phyloP scores from a whole-genome alignment of 1,140 invertebrate genomes.

The Leptinotarsa texana region DNA sequence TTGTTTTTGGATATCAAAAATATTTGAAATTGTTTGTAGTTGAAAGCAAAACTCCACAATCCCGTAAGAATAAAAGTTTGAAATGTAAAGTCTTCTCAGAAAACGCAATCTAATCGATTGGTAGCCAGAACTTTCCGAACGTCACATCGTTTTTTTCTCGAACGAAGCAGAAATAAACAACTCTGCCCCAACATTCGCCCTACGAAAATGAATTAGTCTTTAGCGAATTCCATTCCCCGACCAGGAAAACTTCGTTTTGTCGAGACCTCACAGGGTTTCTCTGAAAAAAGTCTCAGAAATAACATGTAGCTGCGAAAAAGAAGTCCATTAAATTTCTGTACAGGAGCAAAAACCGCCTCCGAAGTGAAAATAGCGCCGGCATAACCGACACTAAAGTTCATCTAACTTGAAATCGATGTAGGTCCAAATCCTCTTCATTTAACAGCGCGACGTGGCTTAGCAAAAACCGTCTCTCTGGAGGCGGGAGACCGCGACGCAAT shows the following conservation, averaged over 20 bases:
- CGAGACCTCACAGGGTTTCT: too few species aligned
- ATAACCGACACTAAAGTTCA: constrained; percentile 24
- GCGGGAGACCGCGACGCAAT: constrained; percentile 43
- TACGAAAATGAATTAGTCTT: constrained; percentile 17
- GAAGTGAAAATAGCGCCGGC: constrained; percentile 24
- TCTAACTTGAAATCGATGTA: constrained; percentile 33
- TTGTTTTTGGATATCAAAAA: too few species aligned
- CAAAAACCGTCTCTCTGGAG: constrained; percentile 43
- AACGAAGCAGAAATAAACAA: too few species aligned
- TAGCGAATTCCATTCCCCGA: constrained; percentile 13
- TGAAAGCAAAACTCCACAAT: too few species aligned
- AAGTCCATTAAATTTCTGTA: constrained; percentile 15
- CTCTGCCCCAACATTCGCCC: too few species aligned
- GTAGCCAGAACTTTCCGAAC: too few species aligned
- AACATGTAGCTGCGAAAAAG: not conserved
- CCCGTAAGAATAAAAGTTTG: too few species aligned
- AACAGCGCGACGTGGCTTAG: constrained; percentile 37
- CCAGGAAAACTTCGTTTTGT: constrained; percentile 11
- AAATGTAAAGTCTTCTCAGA: too few species aligned
- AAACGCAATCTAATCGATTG: too few species aligned
- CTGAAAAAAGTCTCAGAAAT: not conserved
- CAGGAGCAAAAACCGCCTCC: not conserved
- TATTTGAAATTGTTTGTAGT: too few species aligned
- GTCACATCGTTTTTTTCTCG: too few species aligned
- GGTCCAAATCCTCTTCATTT: constrained; percentile 37